Base-by-base conservation (phyloP, 2,888 invertebrate species). In the Lapara coniferarum region DNA sequence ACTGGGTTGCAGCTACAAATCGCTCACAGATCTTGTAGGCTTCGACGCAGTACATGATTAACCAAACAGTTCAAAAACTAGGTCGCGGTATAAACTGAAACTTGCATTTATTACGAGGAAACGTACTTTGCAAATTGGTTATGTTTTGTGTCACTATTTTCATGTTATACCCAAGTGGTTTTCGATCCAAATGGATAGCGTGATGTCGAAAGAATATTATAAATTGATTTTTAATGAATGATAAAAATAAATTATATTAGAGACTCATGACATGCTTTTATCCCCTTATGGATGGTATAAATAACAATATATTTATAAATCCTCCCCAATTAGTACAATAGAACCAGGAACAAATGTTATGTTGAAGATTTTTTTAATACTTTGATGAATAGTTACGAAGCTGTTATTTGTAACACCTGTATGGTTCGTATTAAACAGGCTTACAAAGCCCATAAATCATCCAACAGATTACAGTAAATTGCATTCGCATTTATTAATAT, bases 41-140 rank as follows among this genome's bases (percentile, higher is more conserved):
- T 70, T 72, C 72, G 63, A 68, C 69, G 66, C 70, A 72, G 71
- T 76, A 75, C 75, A 73, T 68, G 68, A 69, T 71, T 76, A 78
- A 75, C 78, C 80, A 79, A 82, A 81, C 81, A 79, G 76, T 73
- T 73, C 66, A 68, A 57, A 75, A 85, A 85, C 77, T 86, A 74
- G 86, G 85, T 81, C 85, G 80, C 72, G 71, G 73, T 73, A 72
- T 76, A 75, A 78, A 74, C 79, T 73, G 72, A 73, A 74, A 75
- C 77, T 77, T 74, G 81, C 80, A 81, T 81, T 80, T 82, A 76
- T 78, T 78, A 80, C 78, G 74, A 77, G 77, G 76, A 75, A 73
- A 75, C 74, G 72, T 67, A 76, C 77, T 78, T 73, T 73, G 75
- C 72, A 72, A 75, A 78, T 78, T 70, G 59, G 46, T 14, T 12